Evolutionary conservation across 1,140 invertebrate genomes (phyloP).

Genomic region (Akabosia matsudoensis): DNA sequence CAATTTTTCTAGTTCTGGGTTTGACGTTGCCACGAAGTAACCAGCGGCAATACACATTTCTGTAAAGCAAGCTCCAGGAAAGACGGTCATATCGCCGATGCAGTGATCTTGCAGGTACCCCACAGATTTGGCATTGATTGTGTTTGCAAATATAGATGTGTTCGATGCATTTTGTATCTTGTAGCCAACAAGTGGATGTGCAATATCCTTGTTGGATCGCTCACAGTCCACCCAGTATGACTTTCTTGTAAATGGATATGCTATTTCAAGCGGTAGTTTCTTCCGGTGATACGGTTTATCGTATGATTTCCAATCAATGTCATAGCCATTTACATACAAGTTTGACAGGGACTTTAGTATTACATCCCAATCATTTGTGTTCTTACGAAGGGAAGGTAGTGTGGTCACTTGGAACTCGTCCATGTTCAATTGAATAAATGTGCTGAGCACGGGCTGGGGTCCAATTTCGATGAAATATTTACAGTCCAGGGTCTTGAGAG

Average conservation of each 20-base stretch:
- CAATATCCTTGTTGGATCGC: too few relatives aligned
- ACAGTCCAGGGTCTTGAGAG: background rate
- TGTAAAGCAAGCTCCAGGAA: background rate
- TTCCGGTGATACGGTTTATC: background rate
- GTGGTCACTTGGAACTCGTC: background rate
- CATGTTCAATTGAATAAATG: background rate
- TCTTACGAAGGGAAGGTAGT: background rate
- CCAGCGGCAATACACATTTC: constrained; percentile 7
- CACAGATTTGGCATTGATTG: background rate
- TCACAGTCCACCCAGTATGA: background rate
- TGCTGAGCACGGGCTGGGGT: background rate
- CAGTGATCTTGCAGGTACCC: background rate
- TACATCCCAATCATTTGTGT: background rate
- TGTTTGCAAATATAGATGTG: background rate
- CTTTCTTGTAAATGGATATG: background rate
- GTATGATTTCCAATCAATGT: background rate
- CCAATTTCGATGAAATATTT: background rate
- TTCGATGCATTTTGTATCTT: background rate
- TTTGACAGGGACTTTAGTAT: background rate
- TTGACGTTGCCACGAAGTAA: background rate
- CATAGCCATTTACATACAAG: background rate
- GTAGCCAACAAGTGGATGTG: background rate
- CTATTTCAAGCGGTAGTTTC: background rate
- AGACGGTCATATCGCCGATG: background rate
- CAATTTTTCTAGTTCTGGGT: background rate